Percentiles rank a stretch among this genome's conserved stretches.
These are phyloP conservation scores for Eudorcas thomsonii DNA, from an alignment of 2,113 vertebrate species.

Conservation along the genomic window DNA sequence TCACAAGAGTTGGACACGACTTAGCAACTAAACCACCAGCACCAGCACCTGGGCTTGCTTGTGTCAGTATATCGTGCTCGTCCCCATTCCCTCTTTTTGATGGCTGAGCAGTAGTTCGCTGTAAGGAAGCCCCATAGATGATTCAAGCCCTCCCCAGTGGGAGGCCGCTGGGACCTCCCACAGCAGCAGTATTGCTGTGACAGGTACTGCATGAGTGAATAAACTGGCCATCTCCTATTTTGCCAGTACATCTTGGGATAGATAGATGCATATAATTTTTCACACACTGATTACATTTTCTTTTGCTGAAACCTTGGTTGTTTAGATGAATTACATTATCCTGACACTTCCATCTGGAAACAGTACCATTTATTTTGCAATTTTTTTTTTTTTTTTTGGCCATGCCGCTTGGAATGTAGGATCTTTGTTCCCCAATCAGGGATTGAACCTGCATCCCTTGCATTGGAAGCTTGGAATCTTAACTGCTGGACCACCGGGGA, in stretches of 20 bases:
- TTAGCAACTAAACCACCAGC: not conserved
- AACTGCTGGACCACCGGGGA: not conserved
- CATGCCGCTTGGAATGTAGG: not conserved
- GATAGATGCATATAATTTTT: not conserved
- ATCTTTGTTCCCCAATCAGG: not conserved
- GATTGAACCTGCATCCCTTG: not conserved
- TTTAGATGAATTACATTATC: not conserved
- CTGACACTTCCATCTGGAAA: not conserved
- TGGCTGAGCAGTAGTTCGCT: not conserved
- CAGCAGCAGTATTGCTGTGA: not conserved
- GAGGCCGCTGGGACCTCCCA: no score
- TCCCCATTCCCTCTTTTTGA: no score
- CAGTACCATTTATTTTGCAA: not conserved
- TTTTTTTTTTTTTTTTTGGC: not conserved
- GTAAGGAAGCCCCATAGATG: not conserved
- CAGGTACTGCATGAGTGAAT: not conserved
- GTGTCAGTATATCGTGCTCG: fast-evolving
- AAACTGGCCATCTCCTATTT: not conserved
- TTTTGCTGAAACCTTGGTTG: not conserved
- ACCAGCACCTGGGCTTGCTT: not conserved
- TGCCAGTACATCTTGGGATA: not conserved
- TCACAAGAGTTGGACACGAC: not conserved
- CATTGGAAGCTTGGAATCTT: not conserved
- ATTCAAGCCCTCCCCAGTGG: fast-evolving
- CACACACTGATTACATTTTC: not conserved